Percentiles rank a stretch among this genome's conserved stretches.
Conservation (phyloP, 2,113 vertebrate species). For the Esox niger region DNA sequence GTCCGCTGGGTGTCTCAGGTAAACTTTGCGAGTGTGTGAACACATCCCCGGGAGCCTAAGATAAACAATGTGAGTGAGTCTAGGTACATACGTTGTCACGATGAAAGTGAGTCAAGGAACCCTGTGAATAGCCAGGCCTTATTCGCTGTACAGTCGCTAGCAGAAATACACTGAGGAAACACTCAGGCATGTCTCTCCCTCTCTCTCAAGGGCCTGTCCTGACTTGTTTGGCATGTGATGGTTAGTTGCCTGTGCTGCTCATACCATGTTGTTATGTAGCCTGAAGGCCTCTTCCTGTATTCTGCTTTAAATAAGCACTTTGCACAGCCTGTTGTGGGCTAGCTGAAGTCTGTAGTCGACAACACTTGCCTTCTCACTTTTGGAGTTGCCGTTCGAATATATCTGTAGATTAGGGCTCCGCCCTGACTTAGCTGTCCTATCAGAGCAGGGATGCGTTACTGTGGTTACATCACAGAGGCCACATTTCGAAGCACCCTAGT, state of each 20-base stretch:
- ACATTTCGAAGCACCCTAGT: too few relatives aligned
- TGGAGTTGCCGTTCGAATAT: too few relatives aligned
- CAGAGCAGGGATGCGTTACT: slow-evolving; percentile 41
- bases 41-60: background rate
- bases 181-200: too few relatives aligned
- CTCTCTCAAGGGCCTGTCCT: slow-evolving; percentile 6
- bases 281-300: too few relatives aligned
- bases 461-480: slow-evolving; percentile 54
- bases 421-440: slow-evolving; percentile 32
- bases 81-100: too few relatives aligned
- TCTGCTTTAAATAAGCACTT: too few relatives aligned
- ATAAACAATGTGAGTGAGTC: background rate
- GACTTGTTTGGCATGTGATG: slow-evolving; percentile 24
- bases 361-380: too few relatives aligned
- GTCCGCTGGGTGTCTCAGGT: background rate
- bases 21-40: background rate
- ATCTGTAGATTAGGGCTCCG: slow-evolving; percentile 9
- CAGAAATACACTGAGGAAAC: slow-evolving; percentile 4
- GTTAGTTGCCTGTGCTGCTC: slow-evolving; percentile 21
- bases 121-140: background rate
- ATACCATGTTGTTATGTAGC: too few relatives aligned
- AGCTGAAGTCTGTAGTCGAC: too few relatives aligned
- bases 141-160: slow-evolving; percentile 8
- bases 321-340: too few relatives aligned
- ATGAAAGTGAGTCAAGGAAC: background rate